Percentiles rank a stretch among this genome's conserved stretches.
These are phyloP conservation scores for Phainopepla nitens DNA, from an alignment of 2,113 vertebrate genomes.

Conservation along the genomic window DNA sequence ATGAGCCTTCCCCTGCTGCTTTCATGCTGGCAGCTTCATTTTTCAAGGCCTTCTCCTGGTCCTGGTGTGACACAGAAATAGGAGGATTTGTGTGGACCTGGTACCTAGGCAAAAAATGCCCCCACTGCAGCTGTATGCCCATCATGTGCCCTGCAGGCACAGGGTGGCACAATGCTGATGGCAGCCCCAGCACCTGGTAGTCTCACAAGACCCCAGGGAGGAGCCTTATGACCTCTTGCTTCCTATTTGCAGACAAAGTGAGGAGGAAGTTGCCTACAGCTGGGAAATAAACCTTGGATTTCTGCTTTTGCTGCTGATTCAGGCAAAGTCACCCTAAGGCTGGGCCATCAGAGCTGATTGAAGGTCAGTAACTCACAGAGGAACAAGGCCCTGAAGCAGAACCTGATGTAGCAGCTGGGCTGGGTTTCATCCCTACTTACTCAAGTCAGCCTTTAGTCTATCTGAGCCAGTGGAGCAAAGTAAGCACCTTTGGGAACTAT, in stretches of 20 bases:
- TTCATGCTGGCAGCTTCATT: background rate
- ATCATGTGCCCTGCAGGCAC: background rate
- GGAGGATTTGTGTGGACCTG: background rate
- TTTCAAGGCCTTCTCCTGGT: background rate
- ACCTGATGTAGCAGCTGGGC: background rate
- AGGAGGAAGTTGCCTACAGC: background rate
- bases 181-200: background rate
- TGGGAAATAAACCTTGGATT: background rate
- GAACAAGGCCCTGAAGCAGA: background rate
- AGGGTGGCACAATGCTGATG: background rate
- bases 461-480: background rate
- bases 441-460: background rate
- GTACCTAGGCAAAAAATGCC: background rate
- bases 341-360: background rate
- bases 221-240: accelerated
- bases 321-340: background rate
- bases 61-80: accelerated
- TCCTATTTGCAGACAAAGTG: background rate
- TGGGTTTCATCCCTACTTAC: background rate
- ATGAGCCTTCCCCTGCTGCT: background rate
- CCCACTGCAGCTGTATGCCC: background rate
- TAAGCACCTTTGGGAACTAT: background rate
- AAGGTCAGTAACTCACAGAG: background rate
- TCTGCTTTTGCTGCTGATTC: background rate
- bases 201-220: background rate